Evolutionary conservation across 2,797 vertebrate genomes (phyloP).

Genomic region (Lemur catta): DNA sequence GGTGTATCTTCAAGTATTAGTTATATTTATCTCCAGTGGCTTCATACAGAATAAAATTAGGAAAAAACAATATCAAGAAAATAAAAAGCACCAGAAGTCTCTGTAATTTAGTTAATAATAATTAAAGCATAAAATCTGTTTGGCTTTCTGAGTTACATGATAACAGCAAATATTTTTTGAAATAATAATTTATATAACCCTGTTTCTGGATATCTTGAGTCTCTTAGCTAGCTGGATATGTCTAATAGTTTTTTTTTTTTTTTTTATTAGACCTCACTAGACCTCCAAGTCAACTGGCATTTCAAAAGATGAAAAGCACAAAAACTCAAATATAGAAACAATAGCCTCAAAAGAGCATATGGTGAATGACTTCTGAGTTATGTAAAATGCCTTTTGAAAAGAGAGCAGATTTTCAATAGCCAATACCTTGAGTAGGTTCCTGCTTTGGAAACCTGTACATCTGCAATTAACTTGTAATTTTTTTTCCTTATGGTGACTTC

Average conservation of each 20-base stretch:
- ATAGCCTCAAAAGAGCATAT: background rate
- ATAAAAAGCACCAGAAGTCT: background rate
- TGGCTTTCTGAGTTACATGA: background rate
- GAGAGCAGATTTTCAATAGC: background rate
- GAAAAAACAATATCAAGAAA: background rate
- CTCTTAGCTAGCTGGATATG: background rate
- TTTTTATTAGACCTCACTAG: background rate
- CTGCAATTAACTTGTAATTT: background rate
- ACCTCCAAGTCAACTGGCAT: background rate
- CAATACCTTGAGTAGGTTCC: background rate
- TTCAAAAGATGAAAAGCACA: background rate
- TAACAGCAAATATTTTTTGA: background rate
- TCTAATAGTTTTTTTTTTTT: background rate
- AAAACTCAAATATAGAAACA: background rate
- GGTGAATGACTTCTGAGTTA: background rate
- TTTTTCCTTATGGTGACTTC: background rate
- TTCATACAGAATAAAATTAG: slow-evolving; percentile 25
- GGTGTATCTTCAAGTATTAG: background rate
- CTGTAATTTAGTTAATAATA: background rate
- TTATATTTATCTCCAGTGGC: background rate
- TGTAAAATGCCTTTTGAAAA: background rate
- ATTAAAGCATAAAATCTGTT: background rate
- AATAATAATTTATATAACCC: background rate
- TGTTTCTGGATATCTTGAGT: background rate
- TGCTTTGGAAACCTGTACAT: background rate